Conservation (phyloP, 2,113 vertebrate genomes). For the Puntigrus tetrazona region DNA sequence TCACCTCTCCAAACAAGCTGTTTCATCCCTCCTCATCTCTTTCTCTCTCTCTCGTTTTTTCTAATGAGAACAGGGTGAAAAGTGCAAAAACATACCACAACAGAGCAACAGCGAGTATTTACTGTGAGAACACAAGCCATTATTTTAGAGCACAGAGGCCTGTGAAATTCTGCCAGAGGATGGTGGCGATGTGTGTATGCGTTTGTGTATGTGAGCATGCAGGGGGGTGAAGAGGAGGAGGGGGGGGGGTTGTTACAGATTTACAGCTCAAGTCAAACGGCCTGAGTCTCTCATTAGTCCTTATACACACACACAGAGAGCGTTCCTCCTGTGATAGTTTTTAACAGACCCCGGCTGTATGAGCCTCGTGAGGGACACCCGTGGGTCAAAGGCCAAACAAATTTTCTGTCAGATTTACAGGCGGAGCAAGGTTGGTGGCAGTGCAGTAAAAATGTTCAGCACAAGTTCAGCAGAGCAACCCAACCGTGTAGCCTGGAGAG, state of each 20-base stretch:
- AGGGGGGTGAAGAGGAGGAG: no score
- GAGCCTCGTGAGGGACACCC: slow-evolving; percentile 62
- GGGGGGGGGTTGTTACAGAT: no score
- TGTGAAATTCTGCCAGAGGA: slow-evolving; percentile 62
- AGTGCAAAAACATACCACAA: slow-evolving; percentile 67
- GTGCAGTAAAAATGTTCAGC: slow-evolving; percentile 62
- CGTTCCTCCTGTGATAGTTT: slow-evolving; percentile 66
- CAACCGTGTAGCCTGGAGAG: slow-evolving; percentile 2
- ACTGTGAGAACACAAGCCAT: slow-evolving; percentile 63
- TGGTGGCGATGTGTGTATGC: slow-evolving; percentile 40
- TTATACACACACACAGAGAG: slow-evolving; percentile 32
- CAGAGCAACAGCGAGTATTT: slow-evolving; percentile 63
- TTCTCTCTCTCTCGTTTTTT: slow-evolving; percentile 27
- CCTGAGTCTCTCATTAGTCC: slow-evolving; percentile 67
- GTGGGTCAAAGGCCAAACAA: slow-evolving; percentile 77
- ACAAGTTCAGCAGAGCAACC: slow-evolving; percentile 52
- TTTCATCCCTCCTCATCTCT: slow-evolving; percentile 26
- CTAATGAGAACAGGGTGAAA: slow-evolving; percentile 65
- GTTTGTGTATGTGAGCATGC: not conserved
- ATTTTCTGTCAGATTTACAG: slow-evolving; percentile 75
- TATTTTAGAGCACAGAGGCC: slow-evolving; percentile 63
- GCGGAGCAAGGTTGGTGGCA: slow-evolving; percentile 68
- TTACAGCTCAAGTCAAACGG: slow-evolving; percentile 59
- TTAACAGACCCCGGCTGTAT: slow-evolving; percentile 66
- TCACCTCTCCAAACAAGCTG: slow-evolving; percentile 55